A percentile compares a stretch with the other conserved stretches of the same genome.
These are phyloP conservation scores for Mormyrus hasselquistii DNA, from an alignment of 2,797 vertebrate genomes.

Conservation along the genomic window DNA sequence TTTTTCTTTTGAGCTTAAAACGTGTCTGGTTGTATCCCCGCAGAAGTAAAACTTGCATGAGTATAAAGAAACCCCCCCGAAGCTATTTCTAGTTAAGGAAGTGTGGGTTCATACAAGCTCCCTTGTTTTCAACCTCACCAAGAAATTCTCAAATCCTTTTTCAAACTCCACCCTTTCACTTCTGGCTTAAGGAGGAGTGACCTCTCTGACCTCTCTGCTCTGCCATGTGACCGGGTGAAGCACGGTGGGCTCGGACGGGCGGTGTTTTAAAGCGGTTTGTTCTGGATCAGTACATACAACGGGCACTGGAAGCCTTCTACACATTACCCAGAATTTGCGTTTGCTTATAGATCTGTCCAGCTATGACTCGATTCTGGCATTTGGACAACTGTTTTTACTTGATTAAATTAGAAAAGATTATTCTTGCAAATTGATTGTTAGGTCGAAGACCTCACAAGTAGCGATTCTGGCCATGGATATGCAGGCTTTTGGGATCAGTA, in stretches of 20 bases:
- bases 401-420: slow-evolving; percentile 1
- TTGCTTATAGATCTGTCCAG: background rate
- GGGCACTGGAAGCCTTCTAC: background rate
- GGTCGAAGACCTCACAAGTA: background rate
- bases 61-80: slow-evolving; percentile 7
- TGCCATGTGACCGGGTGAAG: background rate
- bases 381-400: background rate
- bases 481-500: background rate
- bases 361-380: background rate
- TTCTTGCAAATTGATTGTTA: background rate
- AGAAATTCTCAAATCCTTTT: slow-evolving; percentile 6
- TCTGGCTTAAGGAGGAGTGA: background rate
- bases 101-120: background rate
- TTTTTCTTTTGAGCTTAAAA: background rate
- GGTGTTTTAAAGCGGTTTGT: background rate
- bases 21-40: background rate
- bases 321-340: background rate
- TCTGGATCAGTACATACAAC: background rate
- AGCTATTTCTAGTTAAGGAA: background rate
- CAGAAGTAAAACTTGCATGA: slow-evolving; percentile 15
- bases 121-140: background rate
- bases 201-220: background rate
- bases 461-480: background rate
- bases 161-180: background rate
- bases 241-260: background rate